Conservation (phyloP, 2,113 vertebrate species). For the Ciconia boyciana region DNA sequence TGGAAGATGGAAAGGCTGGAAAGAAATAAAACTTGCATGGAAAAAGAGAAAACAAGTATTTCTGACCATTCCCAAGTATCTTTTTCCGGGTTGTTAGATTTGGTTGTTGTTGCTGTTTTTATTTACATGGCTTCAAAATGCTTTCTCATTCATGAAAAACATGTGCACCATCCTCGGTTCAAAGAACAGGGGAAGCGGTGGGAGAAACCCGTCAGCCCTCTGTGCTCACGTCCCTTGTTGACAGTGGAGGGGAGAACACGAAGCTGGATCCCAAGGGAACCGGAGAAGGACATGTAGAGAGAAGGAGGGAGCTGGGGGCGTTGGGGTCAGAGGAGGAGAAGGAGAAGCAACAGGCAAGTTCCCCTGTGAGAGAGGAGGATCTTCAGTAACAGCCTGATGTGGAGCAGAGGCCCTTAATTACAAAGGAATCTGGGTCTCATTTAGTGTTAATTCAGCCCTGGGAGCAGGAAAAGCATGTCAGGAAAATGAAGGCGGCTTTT, state of each 20-base stretch:
- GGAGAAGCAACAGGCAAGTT: background rate
- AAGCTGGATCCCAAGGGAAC: background rate
- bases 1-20: background rate
- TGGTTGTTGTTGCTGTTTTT: background rate
- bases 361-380: background rate
- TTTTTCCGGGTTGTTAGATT: background rate
- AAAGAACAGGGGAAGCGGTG: background rate
- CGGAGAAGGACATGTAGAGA: background rate
- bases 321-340: background rate
- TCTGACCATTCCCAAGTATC: background rate
- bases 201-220: background rate
- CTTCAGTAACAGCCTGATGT: background rate
- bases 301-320: background rate
- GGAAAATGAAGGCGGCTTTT: background rate
- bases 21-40: background rate
- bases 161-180: background rate
- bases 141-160: slow-evolving; percentile 1
- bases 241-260: background rate
- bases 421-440: background rate
- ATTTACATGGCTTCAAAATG: background rate
- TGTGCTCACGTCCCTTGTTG: background rate
- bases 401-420: background rate
- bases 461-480: slow-evolving; percentile 11
- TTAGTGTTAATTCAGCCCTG: background rate
- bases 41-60: background rate